Conservation (phyloP, 1,140 invertebrate species). For the Drosophila pruinosa region DNA sequence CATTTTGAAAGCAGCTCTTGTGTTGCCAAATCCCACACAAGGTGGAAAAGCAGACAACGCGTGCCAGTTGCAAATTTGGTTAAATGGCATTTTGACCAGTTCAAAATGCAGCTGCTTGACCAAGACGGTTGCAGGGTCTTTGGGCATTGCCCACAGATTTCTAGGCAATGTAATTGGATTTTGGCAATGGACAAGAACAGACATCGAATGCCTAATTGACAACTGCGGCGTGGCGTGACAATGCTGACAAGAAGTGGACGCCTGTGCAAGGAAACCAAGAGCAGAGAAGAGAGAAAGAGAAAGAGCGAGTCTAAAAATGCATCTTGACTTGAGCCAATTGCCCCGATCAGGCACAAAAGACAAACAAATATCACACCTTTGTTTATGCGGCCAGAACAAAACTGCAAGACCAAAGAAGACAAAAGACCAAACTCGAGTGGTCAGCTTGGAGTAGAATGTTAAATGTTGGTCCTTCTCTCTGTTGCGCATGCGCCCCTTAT, state of each 20-base stretch:
- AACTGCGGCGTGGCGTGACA: conserved; percentile 49
- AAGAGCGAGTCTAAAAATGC: conserved; percentile 31
- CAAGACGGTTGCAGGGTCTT: conserved; percentile 25
- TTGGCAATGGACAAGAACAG: conserved; percentile 19
- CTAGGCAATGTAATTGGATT: conserved; percentile 67
- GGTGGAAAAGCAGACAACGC: conserved; percentile 42
- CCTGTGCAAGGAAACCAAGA: conserved; percentile 9
- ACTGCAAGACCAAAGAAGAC: conserved; percentile 8
- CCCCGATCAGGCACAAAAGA: conserved; percentile 73
- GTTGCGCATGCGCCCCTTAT: conserved; percentile 70
- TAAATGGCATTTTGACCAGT: conserved; percentile 11
- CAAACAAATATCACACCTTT: conserved; percentile 82
- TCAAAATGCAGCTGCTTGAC: conserved; percentile 48
- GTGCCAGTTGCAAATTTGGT: conserved; percentile 47
- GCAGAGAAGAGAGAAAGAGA: neutral
- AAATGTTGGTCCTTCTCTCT: conserved; percentile 7
- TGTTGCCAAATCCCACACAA: conserved; percentile 41
- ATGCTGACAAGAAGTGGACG: conserved; percentile 70
- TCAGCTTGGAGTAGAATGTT: conserved; percentile 31
- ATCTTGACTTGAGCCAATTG: conserved; percentile 82
- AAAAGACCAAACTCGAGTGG: conserved; percentile 43
- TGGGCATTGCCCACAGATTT: conserved; percentile 40
- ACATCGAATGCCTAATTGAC: conserved; percentile 62
- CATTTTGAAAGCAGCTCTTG: conserved; percentile 6
- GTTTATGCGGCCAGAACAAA: conserved; percentile 45